Evolutionary conservation across 1,140 invertebrate genomes (phyloP).

Genomic region (Aphis gossypii): DNA sequence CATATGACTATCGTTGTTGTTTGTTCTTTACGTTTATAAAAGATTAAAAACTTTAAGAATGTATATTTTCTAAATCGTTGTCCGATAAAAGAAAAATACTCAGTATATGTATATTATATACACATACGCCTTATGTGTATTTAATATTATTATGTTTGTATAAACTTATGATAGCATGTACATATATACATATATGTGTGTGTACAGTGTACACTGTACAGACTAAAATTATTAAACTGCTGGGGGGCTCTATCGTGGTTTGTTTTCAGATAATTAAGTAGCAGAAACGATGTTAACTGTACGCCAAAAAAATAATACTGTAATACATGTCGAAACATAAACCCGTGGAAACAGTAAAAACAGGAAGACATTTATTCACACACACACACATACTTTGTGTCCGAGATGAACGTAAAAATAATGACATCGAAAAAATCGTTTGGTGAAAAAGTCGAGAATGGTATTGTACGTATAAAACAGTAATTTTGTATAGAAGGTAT

Average conservation of each 20-base stretch:
- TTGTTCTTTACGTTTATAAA: neutral
- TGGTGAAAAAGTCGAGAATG: neutral
- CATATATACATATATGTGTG: neutral
- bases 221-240: slow-evolving; percentile 8
- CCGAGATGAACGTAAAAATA: neutral
- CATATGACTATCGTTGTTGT: neutral
- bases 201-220: neutral
- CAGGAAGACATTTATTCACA: neutral
- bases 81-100: neutral
- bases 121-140: neutral
- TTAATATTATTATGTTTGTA: neutral
- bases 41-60: neutral
- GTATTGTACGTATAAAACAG: neutral
- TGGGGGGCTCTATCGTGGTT: neutral
- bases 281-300: neutral
- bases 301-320: neutral
- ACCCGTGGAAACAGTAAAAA: neutral
- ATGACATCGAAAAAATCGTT: neutral
- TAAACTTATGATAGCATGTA: neutral
- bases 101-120: neutral
- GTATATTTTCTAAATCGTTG: too few relatives aligned
- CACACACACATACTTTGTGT: neutral
- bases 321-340: neutral
- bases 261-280: neutral
- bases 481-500: neutral